These are phyloP conservation scores for human DNA, from an alignment of 2,113 vertebrate genomes.

Conservation along the genomic window GRCh38 chr2:204496501-204497000, in stretches of 20 bases:
- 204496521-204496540: slow-evolving; percentile 44
- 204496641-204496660: not conserved
- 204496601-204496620: slow-evolving; percentile 45
- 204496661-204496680: not conserved
- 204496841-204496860: too few relatives aligned
- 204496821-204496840: too few relatives aligned
- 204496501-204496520: slow-evolving; percentile 67
- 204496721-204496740: not conserved
- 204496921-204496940: not conserved
- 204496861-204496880: too few relatives aligned
- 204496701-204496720: not conserved
- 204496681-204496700: fast-evolving
- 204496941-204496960: not conserved
- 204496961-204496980: not conserved
- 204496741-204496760: not conserved
- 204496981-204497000: not conserved
- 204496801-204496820: not conserved
- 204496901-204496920: not conserved
- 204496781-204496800: not conserved
- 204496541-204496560: slow-evolving; percentile 53
- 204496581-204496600: slow-evolving; percentile 25
- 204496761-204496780: not conserved
- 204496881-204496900: not conserved
- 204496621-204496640: slow-evolving; percentile 18
- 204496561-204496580: slow-evolving; percentile 56